Evolutionary conservation across 2,888 invertebrate species (phyloP), one percentile per base, ranked within the genome.

Genomic region (Mesochorus sp.): DNA sequence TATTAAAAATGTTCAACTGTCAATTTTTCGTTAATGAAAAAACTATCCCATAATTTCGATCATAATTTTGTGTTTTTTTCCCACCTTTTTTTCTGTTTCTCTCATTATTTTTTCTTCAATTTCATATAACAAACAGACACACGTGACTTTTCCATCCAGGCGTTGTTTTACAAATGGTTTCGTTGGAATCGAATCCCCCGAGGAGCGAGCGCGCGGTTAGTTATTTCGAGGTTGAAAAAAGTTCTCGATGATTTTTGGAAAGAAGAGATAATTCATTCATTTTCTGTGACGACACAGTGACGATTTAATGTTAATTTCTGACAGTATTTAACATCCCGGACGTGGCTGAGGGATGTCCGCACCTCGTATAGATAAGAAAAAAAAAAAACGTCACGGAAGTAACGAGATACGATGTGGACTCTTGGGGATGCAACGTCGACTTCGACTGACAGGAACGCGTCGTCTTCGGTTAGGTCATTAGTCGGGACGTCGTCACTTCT

Each of bases 401-500:
- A 72, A 64, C 34, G 64, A 39, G 21, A 64, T 14, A 14, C 24
- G 14, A 42, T 17, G 39, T 14, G 49, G 21, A 34, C 44, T 34
- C 34, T 76, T 42, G 42, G 57, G 57, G 57, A 42, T 24, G n/a
- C 8, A 28, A 26, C 37, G 31, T 53, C 72, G 64, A 84, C 86
- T 83, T 82, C 84, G 84, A 87, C 80, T 85, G 88, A 88, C 87
- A 85, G 82, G 85, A 85, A n/a, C n/a, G n/a, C 83, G 86, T 87
- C 86, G 86, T 86, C 82, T 84, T 85, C 83, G 82, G 81, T n/a
- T n/a, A n/a, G n/a, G 87, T 88, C 90, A 90, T 90, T 90, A 90
- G 88, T 90, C 84, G 88, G 83, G 80, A 85, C 87, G 88, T 90
- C 90, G 86, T 89, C 90, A 85, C 89, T 86, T 87, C 87, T 87